Conservation (phyloP, 2,113 vertebrate genomes). For the Sisor rabdophorus region DNA sequence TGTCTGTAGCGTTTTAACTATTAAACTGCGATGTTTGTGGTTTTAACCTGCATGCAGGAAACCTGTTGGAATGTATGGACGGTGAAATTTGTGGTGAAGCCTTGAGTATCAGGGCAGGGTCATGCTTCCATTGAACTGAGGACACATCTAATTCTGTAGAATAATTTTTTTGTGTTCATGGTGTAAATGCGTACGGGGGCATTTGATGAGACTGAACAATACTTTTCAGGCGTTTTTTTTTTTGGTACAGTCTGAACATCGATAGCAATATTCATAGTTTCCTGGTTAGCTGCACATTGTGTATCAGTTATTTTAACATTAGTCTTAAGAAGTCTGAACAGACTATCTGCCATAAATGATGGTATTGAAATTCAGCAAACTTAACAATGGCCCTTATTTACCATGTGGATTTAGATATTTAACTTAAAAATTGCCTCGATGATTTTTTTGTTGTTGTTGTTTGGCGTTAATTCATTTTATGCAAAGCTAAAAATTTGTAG, state of each 20-base stretch:
- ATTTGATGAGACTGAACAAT: conserved; percentile 51
- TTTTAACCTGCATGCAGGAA: conserved; percentile 59
- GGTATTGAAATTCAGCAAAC: conserved; percentile 22
- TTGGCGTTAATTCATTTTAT: conserved; percentile 20
- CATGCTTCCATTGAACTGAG: conserved; percentile 63
- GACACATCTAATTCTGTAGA: conserved; percentile 59
- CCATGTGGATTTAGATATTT: conserved; percentile 8
- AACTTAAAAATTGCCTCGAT: conserved; percentile 20
- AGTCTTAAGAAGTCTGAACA: conserved; percentile 19
- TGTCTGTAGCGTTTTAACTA: conserved; percentile 53
- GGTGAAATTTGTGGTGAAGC: conserved; percentile 62
- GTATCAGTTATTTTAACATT: conserved; percentile 58
- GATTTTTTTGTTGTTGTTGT: conserved; percentile 31
- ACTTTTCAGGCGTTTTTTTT: conserved; percentile 45
- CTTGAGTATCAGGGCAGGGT: conserved; percentile 69
- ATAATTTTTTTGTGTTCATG: conserved; percentile 63
- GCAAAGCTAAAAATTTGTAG: conserved; percentile 29
- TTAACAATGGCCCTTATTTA: conserved; percentile 5
- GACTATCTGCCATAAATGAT: conserved; percentile 15
- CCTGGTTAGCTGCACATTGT: conserved; percentile 67
- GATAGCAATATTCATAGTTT: conserved; percentile 65
- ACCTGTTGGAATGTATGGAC: conserved; percentile 55
- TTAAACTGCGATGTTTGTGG: conserved; percentile 42
- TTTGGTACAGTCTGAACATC: conserved; percentile 11
- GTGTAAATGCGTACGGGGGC: conserved; percentile 48